Percentiles rank a stretch among this genome's conserved stretches.
phyloP scores from a whole-genome alignment of 2,888 invertebrate genomes.

The Caenorhabditis imperialis region DNA sequence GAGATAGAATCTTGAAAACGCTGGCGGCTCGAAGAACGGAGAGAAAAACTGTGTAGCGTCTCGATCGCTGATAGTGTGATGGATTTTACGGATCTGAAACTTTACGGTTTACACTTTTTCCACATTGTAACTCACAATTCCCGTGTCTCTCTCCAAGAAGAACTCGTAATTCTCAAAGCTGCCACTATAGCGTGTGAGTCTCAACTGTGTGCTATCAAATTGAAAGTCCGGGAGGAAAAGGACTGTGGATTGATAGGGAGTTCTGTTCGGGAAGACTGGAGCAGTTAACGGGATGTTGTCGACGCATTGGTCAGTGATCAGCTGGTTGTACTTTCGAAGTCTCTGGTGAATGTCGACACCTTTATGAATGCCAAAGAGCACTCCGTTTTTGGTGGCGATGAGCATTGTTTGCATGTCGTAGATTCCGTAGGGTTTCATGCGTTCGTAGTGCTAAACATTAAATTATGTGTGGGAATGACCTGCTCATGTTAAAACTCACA shows the following conservation, averaged over 20 bases:
- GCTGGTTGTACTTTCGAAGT: not conserved
- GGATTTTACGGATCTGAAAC: conserved; percentile 7
- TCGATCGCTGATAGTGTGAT: not conserved
- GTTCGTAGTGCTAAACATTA: no score
- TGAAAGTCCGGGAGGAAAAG: conserved; percentile 1
- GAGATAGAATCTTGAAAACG: no score
- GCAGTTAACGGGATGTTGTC: not conserved
- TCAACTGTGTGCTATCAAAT: conserved; percentile 1
- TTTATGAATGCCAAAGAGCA: not conserved
- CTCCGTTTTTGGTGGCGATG: conserved; percentile 1
- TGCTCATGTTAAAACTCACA: no score
- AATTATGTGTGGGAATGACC: no score
- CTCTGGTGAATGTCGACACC: not conserved
- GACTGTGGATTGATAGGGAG: not conserved
- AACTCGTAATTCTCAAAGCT: not conserved
- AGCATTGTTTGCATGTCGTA: not conserved
- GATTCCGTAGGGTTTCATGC: no score
- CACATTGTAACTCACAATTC: not conserved
- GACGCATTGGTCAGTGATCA: not conserved
- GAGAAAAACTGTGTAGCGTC: conserved; percentile 3
- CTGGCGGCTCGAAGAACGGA: not conserved
- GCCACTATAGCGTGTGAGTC: conserved; percentile 3
- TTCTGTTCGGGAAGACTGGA: no score
- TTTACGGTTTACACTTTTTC: not conserved
- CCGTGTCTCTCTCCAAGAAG: conserved; percentile 12